Conservation (phyloP, 2,113 vertebrate genomes). For the Corydoras maculifer region DNA sequence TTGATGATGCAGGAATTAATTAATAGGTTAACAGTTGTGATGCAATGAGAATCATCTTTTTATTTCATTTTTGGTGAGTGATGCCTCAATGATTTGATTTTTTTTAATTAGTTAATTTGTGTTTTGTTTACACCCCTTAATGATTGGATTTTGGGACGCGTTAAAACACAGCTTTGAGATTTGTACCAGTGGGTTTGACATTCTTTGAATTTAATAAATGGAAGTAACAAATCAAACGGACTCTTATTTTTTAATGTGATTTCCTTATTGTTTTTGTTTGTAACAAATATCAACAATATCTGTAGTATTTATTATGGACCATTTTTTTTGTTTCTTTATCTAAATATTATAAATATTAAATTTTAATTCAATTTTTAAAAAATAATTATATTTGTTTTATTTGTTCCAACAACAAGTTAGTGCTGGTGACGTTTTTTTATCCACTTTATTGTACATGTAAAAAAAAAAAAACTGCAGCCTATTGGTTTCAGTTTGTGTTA, state of each 20-base stretch:
- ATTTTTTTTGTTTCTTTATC: no score
- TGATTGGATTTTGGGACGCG: conserved; percentile 53
- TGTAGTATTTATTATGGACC: no score
- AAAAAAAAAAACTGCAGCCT: no score
- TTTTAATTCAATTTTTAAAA: no score
- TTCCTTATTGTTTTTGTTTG: background rate
- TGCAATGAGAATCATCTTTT: background rate
- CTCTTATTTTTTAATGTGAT: background rate
- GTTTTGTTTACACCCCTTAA: conserved; percentile 55
- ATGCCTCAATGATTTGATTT: conserved; percentile 28
- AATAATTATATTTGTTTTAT: no score
- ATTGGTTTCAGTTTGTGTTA: no score
- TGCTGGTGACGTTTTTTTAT: no score
- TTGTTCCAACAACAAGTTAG: no score
- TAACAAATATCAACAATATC: background rate
- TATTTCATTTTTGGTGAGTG: conserved; percentile 29
- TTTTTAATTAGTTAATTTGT: conserved; percentile 34
- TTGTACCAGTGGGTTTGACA: conserved; percentile 69
- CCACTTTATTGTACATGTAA: no score
- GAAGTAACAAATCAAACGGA: conserved; percentile 51
- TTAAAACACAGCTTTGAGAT: conserved; percentile 67
- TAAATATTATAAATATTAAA: no score
- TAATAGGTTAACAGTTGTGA: background rate
- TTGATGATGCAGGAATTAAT: background rate
- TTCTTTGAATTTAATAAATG: conserved; percentile 69